Base-by-base conservation (phyloP, 2,113 vertebrate genomes). In the Neolamprologus toae region DNA sequence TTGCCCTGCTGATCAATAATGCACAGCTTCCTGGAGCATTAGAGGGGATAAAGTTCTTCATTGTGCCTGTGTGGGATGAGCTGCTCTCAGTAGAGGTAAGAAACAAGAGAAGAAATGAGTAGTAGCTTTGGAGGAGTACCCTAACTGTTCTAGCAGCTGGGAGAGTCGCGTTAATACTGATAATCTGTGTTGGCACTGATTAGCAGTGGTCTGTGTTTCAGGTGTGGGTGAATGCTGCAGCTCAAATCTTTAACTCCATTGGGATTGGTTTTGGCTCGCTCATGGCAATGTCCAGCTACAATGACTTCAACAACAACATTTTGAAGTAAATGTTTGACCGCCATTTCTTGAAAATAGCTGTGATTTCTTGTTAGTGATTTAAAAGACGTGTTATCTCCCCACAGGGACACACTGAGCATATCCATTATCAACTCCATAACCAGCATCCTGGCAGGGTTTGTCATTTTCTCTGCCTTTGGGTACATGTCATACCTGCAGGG, bases 151-250 rank as follows among this genome's bases (percentile, higher is more conserved):
- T 10, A 28, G 71, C 42, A 76, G 40, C 6, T 1, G 9, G 23
- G 9, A 40, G 33, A 28, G 19, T 33, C 13, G 11, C 28, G 71
- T 28, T 47, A 28, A 1, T 28, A 19, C 2, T 28, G 71, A 26
- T 76, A 17, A 28, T 76, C 23, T 19, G 40, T 28, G 40, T 26
- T 26, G 40, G 21, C 21, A 49, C 14, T 33, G 40, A 51, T 68
- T 26, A 45, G 8, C 19, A 5, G 42, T 14, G 21, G 1, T 78
- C 23, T 88, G 28, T 87, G 45, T 88, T 92, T 11, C 89, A 97
- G 97, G 97, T 97, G 47, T 97, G 97, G 97, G 94, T 97, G 82
- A 97, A 97, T 16, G 96, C 96, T 40, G 97, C 97, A 2, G 96
- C 96, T 45, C 96, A 97, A 85, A 96, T 97, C 87, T 97, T 97